phyloP scores from a whole-genome alignment of 1,140 invertebrate genomes.

The Drosophila albomicans region DNA sequence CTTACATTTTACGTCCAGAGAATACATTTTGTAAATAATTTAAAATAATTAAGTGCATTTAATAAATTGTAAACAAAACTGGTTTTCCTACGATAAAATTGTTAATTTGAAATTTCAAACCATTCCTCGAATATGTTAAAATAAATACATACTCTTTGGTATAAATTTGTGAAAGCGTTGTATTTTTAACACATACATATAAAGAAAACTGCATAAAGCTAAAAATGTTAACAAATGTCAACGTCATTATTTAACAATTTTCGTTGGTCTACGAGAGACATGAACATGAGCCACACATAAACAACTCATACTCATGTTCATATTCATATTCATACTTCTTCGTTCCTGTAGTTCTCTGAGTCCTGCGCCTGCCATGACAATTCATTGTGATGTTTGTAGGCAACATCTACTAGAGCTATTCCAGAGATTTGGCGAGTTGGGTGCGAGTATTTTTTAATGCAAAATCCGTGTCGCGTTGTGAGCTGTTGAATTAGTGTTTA shows the following conservation, averaged over 20 bases:
- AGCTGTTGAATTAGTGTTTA: background rate
- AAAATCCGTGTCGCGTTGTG: constrained; percentile 63
- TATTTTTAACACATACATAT: background rate
- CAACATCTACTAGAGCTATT: background rate
- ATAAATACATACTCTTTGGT: too few species aligned
- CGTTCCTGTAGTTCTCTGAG: constrained; percentile 8
- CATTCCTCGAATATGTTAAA: too few species aligned
- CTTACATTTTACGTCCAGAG: too few species aligned
- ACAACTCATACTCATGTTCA: constrained; percentile 13
- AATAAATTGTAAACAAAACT: too few species aligned
- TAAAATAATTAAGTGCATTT: too few species aligned
- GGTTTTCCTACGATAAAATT: too few species aligned
- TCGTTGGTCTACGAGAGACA: constrained; percentile 50
- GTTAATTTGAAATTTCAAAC: too few species aligned
- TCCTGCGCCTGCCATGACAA: background rate
- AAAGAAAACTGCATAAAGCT: background rate
- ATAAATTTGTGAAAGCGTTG: too few species aligned
- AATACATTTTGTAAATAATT: too few species aligned
- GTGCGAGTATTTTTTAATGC: constrained; percentile 66
- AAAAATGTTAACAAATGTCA: constrained; percentile 59
- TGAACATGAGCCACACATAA: constrained; percentile 43
- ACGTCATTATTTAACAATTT: constrained; percentile 70
- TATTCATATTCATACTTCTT: constrained; percentile 8
- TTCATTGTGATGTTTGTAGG: background rate
- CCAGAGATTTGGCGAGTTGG: constrained; percentile 14